Base-by-base conservation (phyloP, 2,888 invertebrate genomes). In the Ernsta delagoae region DNA sequence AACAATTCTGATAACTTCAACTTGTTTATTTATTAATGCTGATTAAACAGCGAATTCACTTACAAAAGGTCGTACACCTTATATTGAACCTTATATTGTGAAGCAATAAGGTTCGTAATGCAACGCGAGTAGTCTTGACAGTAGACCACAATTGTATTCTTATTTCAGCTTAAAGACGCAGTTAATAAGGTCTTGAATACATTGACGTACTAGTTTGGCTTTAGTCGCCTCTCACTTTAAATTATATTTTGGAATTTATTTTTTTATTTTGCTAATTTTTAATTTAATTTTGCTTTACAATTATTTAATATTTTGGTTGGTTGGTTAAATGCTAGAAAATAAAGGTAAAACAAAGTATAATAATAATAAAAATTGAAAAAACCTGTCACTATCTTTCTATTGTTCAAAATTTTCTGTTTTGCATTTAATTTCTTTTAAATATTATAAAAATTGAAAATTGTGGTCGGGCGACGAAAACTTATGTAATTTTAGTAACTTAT, bases 401-500 rank as follows among this genome's bases (percentile, higher is more conserved):
- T 0, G 24, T 60, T 61, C 34, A 45, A 41, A 54, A 67, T 61
- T 24, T 45, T 45, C 45, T 48, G 48, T 48, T 48, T 1, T 72
- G 75, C 75, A 75, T 75, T 75, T 75, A 74, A 65, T 59, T 54
- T 8, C 5, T 12, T 12, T 48, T 64, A 48, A n/a, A 36, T 16
- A n/a, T n/a, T n/a, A n/a, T 34, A 39, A 68, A 60, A 56, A 11
- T n/a, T 36, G 3, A 24, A 41, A 45, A 50, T 43, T 11, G 48
- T 16, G 54, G 59, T 61, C 65, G 57, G 71, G 64, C 66, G 74
- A 74, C 39, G 39, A 56, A 75, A 74, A 73, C 75, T 79, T 75
- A 70, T 76, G 79, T 82, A 83, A 80, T 81, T 80, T 81, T 84
- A 86, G 82, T 83, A 79, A 85, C 79, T 85, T 85, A 83, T 90